Evolutionary conservation across 2,113 vertebrate species (phyloP).

Genomic region (Gasterosteus aculeatus): DNA sequence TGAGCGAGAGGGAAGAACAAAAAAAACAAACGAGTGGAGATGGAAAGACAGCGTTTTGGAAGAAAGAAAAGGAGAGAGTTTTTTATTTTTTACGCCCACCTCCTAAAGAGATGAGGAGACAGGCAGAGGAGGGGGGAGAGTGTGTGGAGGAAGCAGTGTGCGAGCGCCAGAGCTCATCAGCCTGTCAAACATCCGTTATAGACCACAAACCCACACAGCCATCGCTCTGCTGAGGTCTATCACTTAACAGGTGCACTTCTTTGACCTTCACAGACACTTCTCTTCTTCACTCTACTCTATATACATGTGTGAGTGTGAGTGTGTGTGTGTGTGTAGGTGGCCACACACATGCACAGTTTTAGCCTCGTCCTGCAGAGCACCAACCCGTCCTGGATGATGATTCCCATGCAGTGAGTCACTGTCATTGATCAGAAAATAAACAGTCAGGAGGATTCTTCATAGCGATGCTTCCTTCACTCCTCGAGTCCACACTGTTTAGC

Average conservation of each 20-base stretch:
- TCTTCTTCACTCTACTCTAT: constrained; percentile 3
- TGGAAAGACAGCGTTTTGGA: constrained; percentile 64
- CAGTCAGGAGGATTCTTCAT: constrained; percentile 44
- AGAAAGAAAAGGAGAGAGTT: constrained; percentile 57
- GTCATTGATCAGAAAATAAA: constrained; percentile 62
- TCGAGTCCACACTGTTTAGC: constrained; percentile 33
- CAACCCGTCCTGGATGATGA: background rate
- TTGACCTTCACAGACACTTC: constrained; percentile 30
- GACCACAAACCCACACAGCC: constrained; percentile 74
- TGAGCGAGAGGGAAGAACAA: constrained; percentile 21
- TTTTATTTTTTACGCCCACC: constrained; percentile 47
- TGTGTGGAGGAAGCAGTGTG: constrained; percentile 62
- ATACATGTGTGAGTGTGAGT: no score
- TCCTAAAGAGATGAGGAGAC: constrained; percentile 67
- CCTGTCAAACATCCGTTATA: constrained; percentile 75
- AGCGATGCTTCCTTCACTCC: constrained; percentile 27
- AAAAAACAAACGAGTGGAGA: constrained; percentile 28
- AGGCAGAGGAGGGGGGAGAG: constrained; percentile 59
- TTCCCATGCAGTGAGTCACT: constrained; percentile 42
- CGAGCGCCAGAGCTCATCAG: constrained; percentile 58
- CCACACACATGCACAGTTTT: constrained; percentile 25
- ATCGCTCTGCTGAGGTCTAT: constrained; percentile 45
- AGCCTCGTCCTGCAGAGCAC: constrained; percentile 36
- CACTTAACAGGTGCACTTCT: constrained; percentile 67
- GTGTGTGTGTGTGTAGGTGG: constrained; percentile 37